Evolutionary conservation across 2,888 invertebrate genomes (phyloP).

Genomic region (Eumacrocentrus americanus): DNA sequence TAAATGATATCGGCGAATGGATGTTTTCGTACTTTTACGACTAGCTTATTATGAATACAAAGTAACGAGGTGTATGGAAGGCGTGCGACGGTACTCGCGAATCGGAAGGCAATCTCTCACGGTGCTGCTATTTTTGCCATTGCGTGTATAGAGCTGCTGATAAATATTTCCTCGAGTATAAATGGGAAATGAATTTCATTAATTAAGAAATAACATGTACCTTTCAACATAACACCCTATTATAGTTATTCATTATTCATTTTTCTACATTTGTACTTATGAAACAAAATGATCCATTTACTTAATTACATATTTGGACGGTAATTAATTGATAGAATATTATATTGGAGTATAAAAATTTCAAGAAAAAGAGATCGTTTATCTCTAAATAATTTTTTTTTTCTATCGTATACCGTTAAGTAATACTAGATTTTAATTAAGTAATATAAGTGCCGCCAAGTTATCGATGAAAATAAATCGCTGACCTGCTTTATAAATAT

Average conservation of each 20-base stretch:
- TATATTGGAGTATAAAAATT: too few relatives aligned
- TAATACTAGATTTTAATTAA: not conserved
- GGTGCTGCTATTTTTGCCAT: not conserved
- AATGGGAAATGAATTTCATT: too few relatives aligned
- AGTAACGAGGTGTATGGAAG: slow-evolving; percentile 37
- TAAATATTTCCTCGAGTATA: slow-evolving; percentile 32
- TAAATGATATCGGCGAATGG: slow-evolving; percentile 57
- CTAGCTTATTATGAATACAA: slow-evolving; percentile 51
- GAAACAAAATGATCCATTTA: too few relatives aligned
- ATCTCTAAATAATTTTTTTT: too few relatives aligned
- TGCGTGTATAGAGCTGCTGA: slow-evolving; percentile 35
- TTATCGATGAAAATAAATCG: too few relatives aligned
- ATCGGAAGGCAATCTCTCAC: slow-evolving; percentile 19
- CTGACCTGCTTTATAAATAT: too few relatives aligned
- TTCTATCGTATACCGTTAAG: not conserved
- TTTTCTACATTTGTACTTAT: not conserved
- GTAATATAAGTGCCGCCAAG: not conserved
- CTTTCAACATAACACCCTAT: not conserved
- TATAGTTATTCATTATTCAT: not conserved
- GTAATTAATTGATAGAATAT: too few relatives aligned
- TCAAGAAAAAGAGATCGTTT: too few relatives aligned
- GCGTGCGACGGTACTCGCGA: slow-evolving; percentile 24
- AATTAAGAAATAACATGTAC: not conserved
- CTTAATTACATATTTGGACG: too few relatives aligned
- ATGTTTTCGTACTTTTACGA: slow-evolving; percentile 54